These are phyloP conservation scores for Sapayoa aenigma DNA, from an alignment of 2,113 vertebrate genomes.

Conservation along the genomic window DNA sequence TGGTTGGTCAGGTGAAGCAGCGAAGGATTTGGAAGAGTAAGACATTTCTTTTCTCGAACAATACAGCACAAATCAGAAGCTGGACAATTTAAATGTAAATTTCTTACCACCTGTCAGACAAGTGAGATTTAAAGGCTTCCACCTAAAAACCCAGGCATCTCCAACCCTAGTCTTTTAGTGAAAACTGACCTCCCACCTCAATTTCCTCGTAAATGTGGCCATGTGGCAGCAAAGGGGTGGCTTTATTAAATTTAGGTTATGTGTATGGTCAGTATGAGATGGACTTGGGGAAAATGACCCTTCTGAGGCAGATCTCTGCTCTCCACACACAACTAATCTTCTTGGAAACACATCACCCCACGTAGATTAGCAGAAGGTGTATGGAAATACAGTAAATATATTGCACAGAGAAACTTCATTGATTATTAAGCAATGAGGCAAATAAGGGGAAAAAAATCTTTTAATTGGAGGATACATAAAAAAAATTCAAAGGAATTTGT, in stretches of 20 bases:
- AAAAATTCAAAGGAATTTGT: not conserved
- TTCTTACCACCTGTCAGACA: not conserved
- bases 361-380: not conserved
- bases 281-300: not conserved
- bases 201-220: constrained; percentile 4
- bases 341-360: rapidly evolving
- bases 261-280: not conserved
- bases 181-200: constrained; percentile 34
- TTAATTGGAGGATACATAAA: not conserved
- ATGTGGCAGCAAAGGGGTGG: not conserved
- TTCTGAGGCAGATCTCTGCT: not conserved
- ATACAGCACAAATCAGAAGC: not conserved
- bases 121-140: not conserved
- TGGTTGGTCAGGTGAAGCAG: not conserved
- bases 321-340: not conserved
- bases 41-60: not conserved
- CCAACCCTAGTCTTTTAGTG: not conserved
- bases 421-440: not conserved
- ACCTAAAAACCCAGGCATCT: not conserved
- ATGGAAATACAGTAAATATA: not conserved
- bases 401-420: not conserved
- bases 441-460: not conserved
- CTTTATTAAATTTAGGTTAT: not conserved
- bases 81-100: constrained; percentile 48
- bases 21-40: not conserved